These are phyloP conservation scores for Probaryconus sp. DNA, from an alignment of 1,140 invertebrate species.

Conservation along the genomic window DNA sequence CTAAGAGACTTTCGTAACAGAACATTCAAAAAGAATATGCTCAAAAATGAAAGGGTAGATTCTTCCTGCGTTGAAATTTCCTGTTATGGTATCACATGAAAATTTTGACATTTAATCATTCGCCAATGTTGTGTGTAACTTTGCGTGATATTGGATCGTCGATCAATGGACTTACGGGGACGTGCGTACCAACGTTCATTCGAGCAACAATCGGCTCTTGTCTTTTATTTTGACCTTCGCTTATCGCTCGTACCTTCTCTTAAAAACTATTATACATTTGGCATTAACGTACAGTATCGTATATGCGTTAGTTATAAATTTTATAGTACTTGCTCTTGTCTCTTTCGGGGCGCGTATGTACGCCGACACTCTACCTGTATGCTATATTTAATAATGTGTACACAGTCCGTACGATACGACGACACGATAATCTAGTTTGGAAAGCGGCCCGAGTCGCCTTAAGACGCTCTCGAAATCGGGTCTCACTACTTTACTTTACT, in stretches of 20 bases:
- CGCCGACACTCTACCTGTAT: conserved; percentile 63
- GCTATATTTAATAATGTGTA: conserved; percentile 67
- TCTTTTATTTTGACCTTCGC: conserved; percentile 54
- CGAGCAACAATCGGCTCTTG: conserved; percentile 56
- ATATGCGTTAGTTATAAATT: conserved; percentile 77
- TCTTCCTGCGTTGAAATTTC: too few species aligned
- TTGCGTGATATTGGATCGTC: conserved; percentile 12
- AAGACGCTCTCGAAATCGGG: conserved; percentile 51
- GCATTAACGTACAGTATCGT: conserved; percentile 78
- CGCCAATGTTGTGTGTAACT: conserved; percentile 4
- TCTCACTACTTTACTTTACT: conserved; percentile 62
- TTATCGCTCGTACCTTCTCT: conserved; percentile 58
- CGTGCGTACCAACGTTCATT: conserved; percentile 47
- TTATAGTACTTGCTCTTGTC: conserved; percentile 68
- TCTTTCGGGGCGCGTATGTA: conserved; percentile 46
- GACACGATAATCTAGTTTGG: conserved; percentile 72
- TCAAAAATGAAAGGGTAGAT: too few species aligned
- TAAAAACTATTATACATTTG: conserved; percentile 78
- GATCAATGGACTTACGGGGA: conserved; percentile 58
- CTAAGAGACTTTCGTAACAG: too few species aligned
- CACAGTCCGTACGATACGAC: conserved; percentile 67
- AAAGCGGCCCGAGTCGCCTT: conserved; percentile 64
- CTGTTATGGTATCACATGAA: too few species aligned
- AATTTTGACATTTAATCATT: too few species aligned
- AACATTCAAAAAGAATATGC: too few species aligned